Evolutionary conservation across 2,797 vertebrate genomes (phyloP), one percentile per base, ranked within the genome.

Genomic region (Crypturellus tataupa): DNA sequence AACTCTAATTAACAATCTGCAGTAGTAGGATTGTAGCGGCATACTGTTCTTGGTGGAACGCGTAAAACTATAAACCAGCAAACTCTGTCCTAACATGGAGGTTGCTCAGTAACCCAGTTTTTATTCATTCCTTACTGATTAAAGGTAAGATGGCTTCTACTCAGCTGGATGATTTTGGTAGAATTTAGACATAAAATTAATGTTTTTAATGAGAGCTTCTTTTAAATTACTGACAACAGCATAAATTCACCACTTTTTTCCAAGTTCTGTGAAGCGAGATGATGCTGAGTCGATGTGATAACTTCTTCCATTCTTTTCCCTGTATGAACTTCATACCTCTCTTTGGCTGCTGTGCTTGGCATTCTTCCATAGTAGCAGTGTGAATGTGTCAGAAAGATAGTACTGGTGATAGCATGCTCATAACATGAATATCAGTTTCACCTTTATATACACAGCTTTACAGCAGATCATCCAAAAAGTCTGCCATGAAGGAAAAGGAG

Each of bases 1-100:
- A 44, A 92, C 56, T 69, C 47, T 78, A 68, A 79, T 78, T 83
- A 80, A 82, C 46, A 33, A 14, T 92, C 85, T 92, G 81, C 68
- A 59, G 33, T 75, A 67, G 15, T 70, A 4, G 0, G 83, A 84
- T 31, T 40, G 31, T 27, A 18, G 70, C 27, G 31, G 8, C 13
- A 64, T 67, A 14, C 21, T 86, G 39, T 46, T 71, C 46, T 51
- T 10, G 58, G 5, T 10, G 20, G 33, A 73, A 44, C 13, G 5
- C 55, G 15, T 58, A 15, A 33, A 78, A 53, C 37, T 47, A 21
- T 13, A 58, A 73, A 67, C 60, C 82, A 49, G 73, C 15, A 19
- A 64, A 63, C 69, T 76, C 76, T 90, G 35, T 15, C 63, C 31
- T 55, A 37, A 91, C 27, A 19, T 87, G 64, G 27, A 75, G 60